These are phyloP conservation scores for honey bee (Apis mellifera) DNA, from an alignment of 1,140 invertebrate species.

Conservation along the genomic window Amel_HAv3.1 CM009931.2:372001-372500, in stretches of 20 bases:
- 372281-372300: too few species aligned
- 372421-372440: neutral
- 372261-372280: too few species aligned
- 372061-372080: constrained; percentile 55
- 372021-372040: neutral
- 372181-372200: neutral
- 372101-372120: constrained; percentile 40
- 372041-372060: constrained; percentile 30
- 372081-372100: constrained; percentile 11
- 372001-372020: neutral
- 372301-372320: too few species aligned
- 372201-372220: neutral
- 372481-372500: too few species aligned
- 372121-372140: constrained; percentile 36
- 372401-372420: neutral
- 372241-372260: too few species aligned
- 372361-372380: too few species aligned
- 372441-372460: too few species aligned
- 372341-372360: too few species aligned
- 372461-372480: too few species aligned
- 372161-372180: neutral
- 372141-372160: constrained; percentile 13
- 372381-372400: too few species aligned
- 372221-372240: neutral
- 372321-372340: too few species aligned